Conservation (phyloP, 2,797 vertebrate genomes). For the Onychomys arenicola region DNA sequence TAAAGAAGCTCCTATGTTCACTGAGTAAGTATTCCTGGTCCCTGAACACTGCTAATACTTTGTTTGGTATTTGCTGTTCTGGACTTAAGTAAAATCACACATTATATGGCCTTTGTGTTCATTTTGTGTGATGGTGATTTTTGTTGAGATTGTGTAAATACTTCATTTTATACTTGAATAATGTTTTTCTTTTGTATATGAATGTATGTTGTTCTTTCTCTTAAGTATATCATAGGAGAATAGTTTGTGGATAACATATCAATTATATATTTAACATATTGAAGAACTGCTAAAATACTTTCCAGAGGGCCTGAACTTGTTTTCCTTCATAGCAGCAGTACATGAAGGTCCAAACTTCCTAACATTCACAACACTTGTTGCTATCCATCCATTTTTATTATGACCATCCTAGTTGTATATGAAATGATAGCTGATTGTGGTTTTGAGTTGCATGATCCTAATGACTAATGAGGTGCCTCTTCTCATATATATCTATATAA, state of each 20-base stretch:
- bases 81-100: not conserved
- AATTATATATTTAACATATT: slow-evolving; percentile 3
- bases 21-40: not conserved
- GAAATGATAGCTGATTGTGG: not conserved
- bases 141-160: not conserved
- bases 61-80: not conserved
- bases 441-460: slow-evolving; percentile 21
- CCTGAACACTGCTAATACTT: not conserved
- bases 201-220: not conserved
- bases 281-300: not conserved
- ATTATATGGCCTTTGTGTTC: not conserved
- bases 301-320: not conserved
- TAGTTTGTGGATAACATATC: not conserved
- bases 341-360: not conserved
- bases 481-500: not conserved
- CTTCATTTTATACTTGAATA: not conserved
- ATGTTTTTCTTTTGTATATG: not conserved
- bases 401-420: not conserved
- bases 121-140: not conserved
- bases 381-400: not conserved
- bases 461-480: not conserved
- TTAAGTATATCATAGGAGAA: not conserved
- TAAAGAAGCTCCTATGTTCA: not conserved
- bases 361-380: not conserved
- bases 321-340: not conserved